These are phyloP conservation scores for Eupeodes corollae DNA, from an alignment of 1,140 invertebrate species.

Conservation along the genomic window DNA sequence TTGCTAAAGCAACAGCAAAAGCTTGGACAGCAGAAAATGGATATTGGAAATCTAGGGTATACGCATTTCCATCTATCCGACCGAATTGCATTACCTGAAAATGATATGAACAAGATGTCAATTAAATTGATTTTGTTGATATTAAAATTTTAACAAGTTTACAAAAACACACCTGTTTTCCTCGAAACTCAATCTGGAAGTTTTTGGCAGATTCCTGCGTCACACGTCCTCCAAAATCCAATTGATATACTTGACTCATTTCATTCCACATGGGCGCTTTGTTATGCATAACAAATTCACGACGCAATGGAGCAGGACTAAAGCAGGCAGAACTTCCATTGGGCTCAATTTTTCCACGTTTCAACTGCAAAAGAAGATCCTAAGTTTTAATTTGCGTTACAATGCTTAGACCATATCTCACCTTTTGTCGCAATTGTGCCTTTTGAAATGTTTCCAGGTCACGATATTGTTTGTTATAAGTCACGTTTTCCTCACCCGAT, in stretches of 20 bases:
- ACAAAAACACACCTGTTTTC: slow-evolving; percentile 77
- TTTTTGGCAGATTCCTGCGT: slow-evolving; percentile 99
- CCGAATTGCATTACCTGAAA: slow-evolving; percentile 98
- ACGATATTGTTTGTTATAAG: slow-evolving; percentile 59
- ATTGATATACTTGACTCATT: slow-evolving; percentile 95
- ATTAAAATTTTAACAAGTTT: neutral
- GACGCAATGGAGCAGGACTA: slow-evolving; percentile 42
- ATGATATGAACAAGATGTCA: too few species aligned
- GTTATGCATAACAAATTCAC: slow-evolving; percentile 93
- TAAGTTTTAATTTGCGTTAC: neutral
- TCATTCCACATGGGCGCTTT: slow-evolving; percentile 99
- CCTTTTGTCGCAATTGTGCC: slow-evolving; percentile 86
- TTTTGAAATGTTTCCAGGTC: slow-evolving; percentile 92
- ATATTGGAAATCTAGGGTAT: slow-evolving; percentile 97
- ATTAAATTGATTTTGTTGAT: slow-evolving; percentile 7
- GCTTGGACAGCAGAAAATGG: slow-evolving; percentile 97
- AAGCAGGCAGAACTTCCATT: slow-evolving; percentile 37
- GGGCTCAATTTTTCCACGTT: slow-evolving; percentile 49
- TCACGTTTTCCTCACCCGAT: slow-evolving; percentile 27
- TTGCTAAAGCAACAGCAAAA: slow-evolving; percentile 94
- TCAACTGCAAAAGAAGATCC: slow-evolving; percentile 40
- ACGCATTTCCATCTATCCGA: slow-evolving; percentile 94
- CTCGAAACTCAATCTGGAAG: slow-evolving; percentile 96
- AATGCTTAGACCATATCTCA: slow-evolving; percentile 28
- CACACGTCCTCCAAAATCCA: slow-evolving; percentile 98